phyloP scores from a whole-genome alignment of 2,888 invertebrate species.

The Tuberolachnus salignus region DNA sequence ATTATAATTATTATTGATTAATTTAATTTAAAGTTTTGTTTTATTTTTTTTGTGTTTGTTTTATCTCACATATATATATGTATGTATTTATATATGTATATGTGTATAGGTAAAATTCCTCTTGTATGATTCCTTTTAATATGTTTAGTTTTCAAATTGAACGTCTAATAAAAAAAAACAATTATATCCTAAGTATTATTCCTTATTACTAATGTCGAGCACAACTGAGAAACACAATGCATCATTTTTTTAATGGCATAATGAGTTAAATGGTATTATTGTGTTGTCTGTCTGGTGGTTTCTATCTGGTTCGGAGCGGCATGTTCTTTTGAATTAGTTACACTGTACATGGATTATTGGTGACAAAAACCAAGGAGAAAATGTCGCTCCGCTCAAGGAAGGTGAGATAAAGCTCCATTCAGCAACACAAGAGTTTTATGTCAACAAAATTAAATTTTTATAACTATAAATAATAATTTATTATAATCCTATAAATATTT shows the following conservation, averaged over 20 bases:
- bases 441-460: conserved; percentile 10
- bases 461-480: conserved; percentile 23
- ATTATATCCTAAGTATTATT: conserved; percentile 1
- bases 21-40: conserved; percentile 21
- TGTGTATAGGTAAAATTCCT: conserved; percentile 9
- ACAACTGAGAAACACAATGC: conserved; percentile 9
- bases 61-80: conserved; percentile 15
- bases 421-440: conserved; percentile 45
- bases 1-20: conserved; percentile 35
- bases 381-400: conserved; percentile 52
- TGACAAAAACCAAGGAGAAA: conserved; percentile 40
- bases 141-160: neutral
- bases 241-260: neutral
- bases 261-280: conserved; percentile 38
- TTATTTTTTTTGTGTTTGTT: conserved; percentile 14
- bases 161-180: neutral
- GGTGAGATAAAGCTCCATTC: conserved; percentile 55
- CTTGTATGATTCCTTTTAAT: conserved; percentile 13
- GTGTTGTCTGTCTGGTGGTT: conserved; percentile 53
- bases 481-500: neutral
- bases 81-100: neutral
- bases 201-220: conserved; percentile 31
- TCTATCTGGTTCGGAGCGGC: conserved; percentile 46
- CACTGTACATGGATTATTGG: conserved; percentile 24
- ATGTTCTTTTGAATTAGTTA: conserved; percentile 51